Evolutionary conservation across 2,113 vertebrate species (phyloP).

Genomic region (Opisthocomus hoazin): DNA sequence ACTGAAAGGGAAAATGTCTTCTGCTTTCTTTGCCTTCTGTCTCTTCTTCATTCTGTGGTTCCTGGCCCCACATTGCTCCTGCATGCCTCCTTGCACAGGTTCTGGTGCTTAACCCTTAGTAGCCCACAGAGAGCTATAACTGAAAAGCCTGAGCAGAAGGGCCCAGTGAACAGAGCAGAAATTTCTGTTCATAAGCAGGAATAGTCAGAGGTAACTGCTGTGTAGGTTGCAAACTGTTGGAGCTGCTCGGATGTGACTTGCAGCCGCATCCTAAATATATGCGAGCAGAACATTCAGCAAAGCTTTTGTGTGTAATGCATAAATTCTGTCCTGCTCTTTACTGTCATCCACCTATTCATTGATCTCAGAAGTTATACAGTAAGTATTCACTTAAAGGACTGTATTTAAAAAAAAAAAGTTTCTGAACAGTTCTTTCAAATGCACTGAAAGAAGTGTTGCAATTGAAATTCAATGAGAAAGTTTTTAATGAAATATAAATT

Average conservation of each 20-base stretch:
- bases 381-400: not conserved
- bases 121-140: not conserved
- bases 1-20: not conserved
- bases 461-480: not conserved
- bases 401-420: not conserved
- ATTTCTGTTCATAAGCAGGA: not conserved
- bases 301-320: not conserved
- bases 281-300: not conserved
- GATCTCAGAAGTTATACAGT: not conserved
- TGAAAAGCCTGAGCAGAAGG: not conserved
- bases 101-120: not conserved
- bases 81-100: not conserved
- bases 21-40: not conserved
- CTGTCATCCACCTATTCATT: not conserved
- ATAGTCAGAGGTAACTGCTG: not conserved
- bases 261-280: not conserved
- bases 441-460: not conserved
- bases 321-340: not conserved
- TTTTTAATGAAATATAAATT: not conserved
- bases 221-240: not conserved
- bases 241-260: not conserved
- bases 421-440: not conserved
- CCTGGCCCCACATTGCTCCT: not conserved
- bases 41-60: not conserved
- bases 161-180: not conserved